phyloP scores from a whole-genome alignment of 2,797 vertebrate genomes.

The Clarias platycephalus region DNA sequence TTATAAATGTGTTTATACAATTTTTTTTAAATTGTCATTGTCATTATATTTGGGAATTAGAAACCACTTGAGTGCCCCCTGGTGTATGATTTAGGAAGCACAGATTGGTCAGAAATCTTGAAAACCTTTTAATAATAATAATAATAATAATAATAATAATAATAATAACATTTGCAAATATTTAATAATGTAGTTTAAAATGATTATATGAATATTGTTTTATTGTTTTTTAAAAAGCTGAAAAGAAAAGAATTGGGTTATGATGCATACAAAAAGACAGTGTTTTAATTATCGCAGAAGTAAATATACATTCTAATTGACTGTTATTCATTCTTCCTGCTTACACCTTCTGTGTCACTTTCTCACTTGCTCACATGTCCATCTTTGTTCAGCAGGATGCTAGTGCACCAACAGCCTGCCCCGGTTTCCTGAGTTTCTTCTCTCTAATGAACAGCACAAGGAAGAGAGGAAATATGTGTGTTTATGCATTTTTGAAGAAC shows the following conservation, averaged over 20 bases:
- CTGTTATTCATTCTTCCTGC: conserved; percentile 7
- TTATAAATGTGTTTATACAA: too few relatives aligned
- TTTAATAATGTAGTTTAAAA: neutral
- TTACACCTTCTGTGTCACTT: conserved; percentile 30
- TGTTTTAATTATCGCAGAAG: neutral
- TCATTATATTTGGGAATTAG: neutral
- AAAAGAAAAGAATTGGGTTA: neutral
- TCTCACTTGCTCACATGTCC: conserved; percentile 4
- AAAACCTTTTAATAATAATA: too few relatives aligned
- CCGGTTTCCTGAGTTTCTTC: conserved; percentile 63
- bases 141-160: too few relatives aligned
- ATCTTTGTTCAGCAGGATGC: conserved; percentile 53
- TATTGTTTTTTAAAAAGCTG: neutral
- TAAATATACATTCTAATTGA: neutral
- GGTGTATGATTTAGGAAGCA: conserved; percentile 8
- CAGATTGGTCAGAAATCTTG: neutral
- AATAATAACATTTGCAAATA: neutral
- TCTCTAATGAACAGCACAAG: conserved; percentile 39
- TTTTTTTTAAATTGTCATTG: neutral
- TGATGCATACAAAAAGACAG: neutral
- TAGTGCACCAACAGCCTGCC: conserved; percentile 55
- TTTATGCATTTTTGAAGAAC: conserved; percentile 45
- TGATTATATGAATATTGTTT: neutral
- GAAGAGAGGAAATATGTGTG: conserved; percentile 50
- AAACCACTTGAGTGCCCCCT: conserved; percentile 37